Base-by-base conservation (phyloP, 2,113 vertebrate genomes). In the Rattus rattus region DNA sequence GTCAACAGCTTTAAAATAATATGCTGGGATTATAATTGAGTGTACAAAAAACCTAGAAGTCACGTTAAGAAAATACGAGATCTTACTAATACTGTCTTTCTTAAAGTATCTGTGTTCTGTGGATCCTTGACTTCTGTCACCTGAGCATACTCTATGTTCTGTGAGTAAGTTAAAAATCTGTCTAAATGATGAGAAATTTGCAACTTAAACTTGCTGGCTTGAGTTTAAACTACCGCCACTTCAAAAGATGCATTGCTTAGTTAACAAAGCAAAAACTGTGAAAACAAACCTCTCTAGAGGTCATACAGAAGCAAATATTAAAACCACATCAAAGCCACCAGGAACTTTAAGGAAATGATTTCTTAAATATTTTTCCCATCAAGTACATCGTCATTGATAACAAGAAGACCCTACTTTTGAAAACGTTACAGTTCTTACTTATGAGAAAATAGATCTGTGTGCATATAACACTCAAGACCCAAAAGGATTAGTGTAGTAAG, bases 291-390 rank as follows among this genome's bases (percentile, higher is more conserved):
- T 36, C 30, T 94, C 13, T 14, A 65, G 12, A 94, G 1, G 3
- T 28, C 65, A 54, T 67, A 87, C 36, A 86, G 33, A 91, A 96
- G 77, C 88, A 73, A 87, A 96, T 92, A 72, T 16, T 33, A 11
- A 85, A 95, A 69, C 24, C 10, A 12, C 20, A 83, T 81, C 28
- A 77, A 4, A 88, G 39, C n/a, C 77, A 20, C 0, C 33, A 49
- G 13, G 17, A 89, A 52, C 81, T 86, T 52, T 16, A 90, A 83
- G 36, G 30, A 96, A 89, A 90, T 5, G 22, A 13, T 73, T 81
- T 47, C 20, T 59, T 89, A 30, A 73, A 1, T 92, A 72, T 65
- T 86, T 83, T 87, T 70, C 56, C 24, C 11, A 33, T 75, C 56
- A 81, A 89, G 65, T 73, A 24, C 17, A 36, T 67, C 33, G 36